Evolutionary conservation across 2,888 invertebrate genomes (phyloP), one percentile per base, ranked within the genome.

Genomic region (Torymus aiolomorphi): DNA sequence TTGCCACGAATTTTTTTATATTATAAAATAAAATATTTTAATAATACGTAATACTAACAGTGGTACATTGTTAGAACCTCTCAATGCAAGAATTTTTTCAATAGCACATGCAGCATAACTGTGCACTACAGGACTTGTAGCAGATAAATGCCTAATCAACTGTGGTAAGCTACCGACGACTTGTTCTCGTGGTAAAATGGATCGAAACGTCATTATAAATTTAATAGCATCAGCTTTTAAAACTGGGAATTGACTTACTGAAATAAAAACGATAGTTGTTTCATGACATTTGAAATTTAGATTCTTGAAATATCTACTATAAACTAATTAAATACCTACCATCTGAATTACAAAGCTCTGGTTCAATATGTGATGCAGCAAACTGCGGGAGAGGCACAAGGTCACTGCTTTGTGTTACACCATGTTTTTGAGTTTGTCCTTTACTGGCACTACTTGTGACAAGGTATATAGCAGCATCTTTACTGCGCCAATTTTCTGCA

Each of bases 151-250:
- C 14, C 94, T 92, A 54, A 97, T 94, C 85, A 98, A 90, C 81
- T 95, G 92, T 0, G 97, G 97, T 75, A 99, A 90, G 18, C 95
- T 93, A 2, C 93, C 93, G 62, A 95, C 89, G 57, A 98, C 92
- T 13, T 95, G 92, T 83, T 97, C 96, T 67, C 93, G 93, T 0
- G 97, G 96, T 82, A 99, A 92, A 85, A 98, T 93, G 78, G 96
- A 96, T 79, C 99, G 94, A 91, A 99, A 99, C 8, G 97, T 97
- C 95, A 99, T 98, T 12, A 99, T 91, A 89, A 97, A 99, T 89
- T 99, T 99, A 74, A 99, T 94, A 2, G 97, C 96, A 89, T 98
- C 99, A 0, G 99, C 98, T 90, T 98, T 98, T 51, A 99, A 91
- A 0, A 99, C 97, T 0, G 98, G 97, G 80, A 95, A 91, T 84